Conservation (phyloP, 2,888 invertebrate genomes). For the Criorhina ranunculi region DNA sequence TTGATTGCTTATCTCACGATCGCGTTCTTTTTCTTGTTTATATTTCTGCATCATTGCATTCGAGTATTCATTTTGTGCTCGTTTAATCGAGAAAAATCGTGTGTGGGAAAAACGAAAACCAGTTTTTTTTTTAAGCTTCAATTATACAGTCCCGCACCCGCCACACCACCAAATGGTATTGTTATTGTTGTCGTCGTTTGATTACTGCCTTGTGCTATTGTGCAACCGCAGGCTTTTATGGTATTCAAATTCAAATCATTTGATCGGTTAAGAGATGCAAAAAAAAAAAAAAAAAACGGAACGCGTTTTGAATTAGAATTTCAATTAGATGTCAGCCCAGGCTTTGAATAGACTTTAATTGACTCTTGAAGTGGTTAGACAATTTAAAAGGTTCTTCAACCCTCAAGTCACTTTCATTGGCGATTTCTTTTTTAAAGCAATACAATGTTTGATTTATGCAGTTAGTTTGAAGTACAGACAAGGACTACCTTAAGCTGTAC, state of each 20-base stretch:
- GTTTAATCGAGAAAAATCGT: constrained; percentile 34
- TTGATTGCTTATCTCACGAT: constrained; percentile 7
- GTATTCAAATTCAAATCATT: constrained; percentile 54
- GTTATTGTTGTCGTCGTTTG: constrained; percentile 15
- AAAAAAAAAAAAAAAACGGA: constrained; percentile 24
- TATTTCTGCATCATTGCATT: constrained; percentile 55
- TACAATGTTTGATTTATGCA: no score
- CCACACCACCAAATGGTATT: background rate
- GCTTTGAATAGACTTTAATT: constrained; percentile 11
- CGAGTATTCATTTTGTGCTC: background rate
- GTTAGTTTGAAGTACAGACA: no score
- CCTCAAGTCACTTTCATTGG: constrained; percentile 15
- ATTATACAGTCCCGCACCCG: constrained; percentile 12
- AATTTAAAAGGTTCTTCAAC: constrained; percentile 49
- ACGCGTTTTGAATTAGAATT: constrained; percentile 42
- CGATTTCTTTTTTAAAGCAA: no score
- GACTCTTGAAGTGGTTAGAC: constrained; percentile 8
- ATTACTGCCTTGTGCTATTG: constrained; percentile 24
- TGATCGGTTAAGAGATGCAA: constrained; percentile 45
- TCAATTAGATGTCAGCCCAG: constrained; percentile 24
- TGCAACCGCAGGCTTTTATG: constrained; percentile 44
- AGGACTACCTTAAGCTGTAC: no score
- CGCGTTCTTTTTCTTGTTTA: constrained; percentile 44
- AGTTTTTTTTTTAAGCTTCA: constrained; percentile 31
- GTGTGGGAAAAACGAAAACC: constrained; percentile 59